Percentiles rank a stretch among this genome's conserved stretches.
phyloP scores from a whole-genome alignment of 2,888 invertebrate genomes.

The Tenthredo livida region DNA sequence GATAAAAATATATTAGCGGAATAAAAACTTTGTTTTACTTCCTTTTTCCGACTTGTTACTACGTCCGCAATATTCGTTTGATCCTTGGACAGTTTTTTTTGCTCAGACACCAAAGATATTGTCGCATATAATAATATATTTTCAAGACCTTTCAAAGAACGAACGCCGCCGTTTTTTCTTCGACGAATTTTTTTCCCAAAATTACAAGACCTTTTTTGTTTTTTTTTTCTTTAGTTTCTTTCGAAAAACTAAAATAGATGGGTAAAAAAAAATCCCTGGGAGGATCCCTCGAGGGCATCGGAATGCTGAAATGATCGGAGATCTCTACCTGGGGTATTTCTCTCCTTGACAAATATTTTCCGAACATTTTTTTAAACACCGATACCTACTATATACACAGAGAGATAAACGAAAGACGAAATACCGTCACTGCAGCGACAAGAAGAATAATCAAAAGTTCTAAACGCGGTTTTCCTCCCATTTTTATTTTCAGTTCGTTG shows the following conservation, averaged over 20 bases:
- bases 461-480: not conserved
- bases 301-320: not conserved
- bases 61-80: not conserved
- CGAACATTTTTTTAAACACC: conserved; percentile 37
- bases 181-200: not conserved
- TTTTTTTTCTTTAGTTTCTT: not conserved
- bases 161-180: not conserved
- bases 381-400: not conserved
- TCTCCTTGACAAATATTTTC: conserved; percentile 44
- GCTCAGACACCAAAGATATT: not conserved
- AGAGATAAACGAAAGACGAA: not conserved
- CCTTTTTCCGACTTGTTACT: not conserved
- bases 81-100: not conserved
- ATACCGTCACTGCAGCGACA: not conserved
- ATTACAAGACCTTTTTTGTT: not conserved
- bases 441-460: not conserved
- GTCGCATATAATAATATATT: not conserved
- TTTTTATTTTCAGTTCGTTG: not conserved
- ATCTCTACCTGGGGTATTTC: conserved; percentile 22
- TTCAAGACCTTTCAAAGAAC: not conserved
- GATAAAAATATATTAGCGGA: not conserved
- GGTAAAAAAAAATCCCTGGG: not conserved
- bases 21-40: not conserved
- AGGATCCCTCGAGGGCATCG: not conserved
- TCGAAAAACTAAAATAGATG: not conserved